Evolutionary conservation across 1,140 invertebrate genomes (phyloP).

Genomic region (Sycophila sp.): DNA sequence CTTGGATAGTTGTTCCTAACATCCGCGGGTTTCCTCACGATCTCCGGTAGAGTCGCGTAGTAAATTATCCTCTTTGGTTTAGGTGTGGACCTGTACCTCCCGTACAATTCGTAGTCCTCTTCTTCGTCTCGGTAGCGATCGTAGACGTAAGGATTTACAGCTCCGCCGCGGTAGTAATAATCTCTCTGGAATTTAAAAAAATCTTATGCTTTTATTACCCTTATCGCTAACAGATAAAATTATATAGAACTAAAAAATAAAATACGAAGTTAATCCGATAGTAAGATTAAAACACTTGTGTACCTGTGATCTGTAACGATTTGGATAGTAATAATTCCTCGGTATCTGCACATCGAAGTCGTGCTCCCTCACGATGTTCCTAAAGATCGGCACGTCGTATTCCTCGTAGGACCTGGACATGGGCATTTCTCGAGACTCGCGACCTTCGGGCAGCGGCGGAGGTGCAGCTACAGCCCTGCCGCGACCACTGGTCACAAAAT

Average conservation of each 20-base stretch:
- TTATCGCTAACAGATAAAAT: background rate
- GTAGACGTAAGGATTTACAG: constrained; percentile 45
- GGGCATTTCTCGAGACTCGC: constrained; percentile 54
- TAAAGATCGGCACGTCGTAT: constrained; percentile 51
- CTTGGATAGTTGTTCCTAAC: constrained; percentile 50
- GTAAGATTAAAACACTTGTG: background rate
- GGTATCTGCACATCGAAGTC: constrained; percentile 52
- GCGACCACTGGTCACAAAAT: constrained; percentile 55
- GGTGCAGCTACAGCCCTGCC: background rate
- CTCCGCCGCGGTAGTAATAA: constrained; percentile 39
- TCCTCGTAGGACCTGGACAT: constrained; percentile 49
- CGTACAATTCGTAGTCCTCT: constrained; percentile 53
- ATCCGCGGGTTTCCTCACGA: constrained; percentile 61
- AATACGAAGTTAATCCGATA: background rate
- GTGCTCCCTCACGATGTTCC: constrained; percentile 42
- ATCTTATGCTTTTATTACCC: background rate
- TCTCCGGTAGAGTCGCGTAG: constrained; percentile 65
- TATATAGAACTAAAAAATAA: background rate
- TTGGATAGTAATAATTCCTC: constrained; percentile 48
- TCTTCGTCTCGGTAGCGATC: constrained; percentile 56
- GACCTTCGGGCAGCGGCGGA: constrained; percentile 31
- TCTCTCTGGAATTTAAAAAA: constrained; percentile 32
- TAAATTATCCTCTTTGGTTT: constrained; percentile 66
- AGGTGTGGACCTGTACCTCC: constrained; percentile 48
- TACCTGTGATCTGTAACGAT: constrained; percentile 49